Base-by-base conservation (phyloP, 1,140 invertebrate genomes). In the Medauroidea extradentata region DNA sequence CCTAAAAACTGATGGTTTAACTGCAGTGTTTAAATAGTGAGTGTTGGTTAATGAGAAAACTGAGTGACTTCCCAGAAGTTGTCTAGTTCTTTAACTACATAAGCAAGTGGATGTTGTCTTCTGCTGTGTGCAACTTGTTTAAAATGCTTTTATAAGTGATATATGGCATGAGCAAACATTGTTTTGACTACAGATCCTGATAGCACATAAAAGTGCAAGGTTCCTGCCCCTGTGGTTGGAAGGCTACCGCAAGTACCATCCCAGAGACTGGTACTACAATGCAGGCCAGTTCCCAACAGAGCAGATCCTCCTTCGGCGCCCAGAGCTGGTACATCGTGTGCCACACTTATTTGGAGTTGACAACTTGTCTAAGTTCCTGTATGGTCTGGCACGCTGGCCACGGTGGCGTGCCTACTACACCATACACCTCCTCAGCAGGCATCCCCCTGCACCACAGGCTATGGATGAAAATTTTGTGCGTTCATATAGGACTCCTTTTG, bases 201-300 rank as follows among this genome's bases (percentile, higher is more conserved):
- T 75, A 44, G 72, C 67, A 11, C 63, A 69, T 23, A 68, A 64
- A 57, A 60, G 72, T 46, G 69, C 73, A 3, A 51, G 66, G 49
- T 72, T 75, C 59, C 53, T 75, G 14, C 51, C 62, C 19, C 49
- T 66, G 14, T 72, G 70, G 68, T 48, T 72, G 39, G 59, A 70
- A 18, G 61, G 69, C 18, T 75, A 75, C 43, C 56, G 56, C 42
- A 27, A 48, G 9, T 73, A 73, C 60, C 62, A 63, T 14, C 64
- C 69, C 5, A 46, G 58, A 25, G 42, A 54, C 21, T 73, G 70
- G 69, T 73, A 73, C 53, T 73, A 70, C 50, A 73, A 73, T 65
- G 72, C 67, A 3, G 72, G 71, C 14, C 60, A 70, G 44, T 58
- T 55, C 23, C 71, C 70, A 4, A 72, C 70, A 1, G 59, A 65